Evolutionary conservation across 2,113 vertebrate genomes (phyloP).

Genomic region (Rhabdomys dilectus): DNA sequence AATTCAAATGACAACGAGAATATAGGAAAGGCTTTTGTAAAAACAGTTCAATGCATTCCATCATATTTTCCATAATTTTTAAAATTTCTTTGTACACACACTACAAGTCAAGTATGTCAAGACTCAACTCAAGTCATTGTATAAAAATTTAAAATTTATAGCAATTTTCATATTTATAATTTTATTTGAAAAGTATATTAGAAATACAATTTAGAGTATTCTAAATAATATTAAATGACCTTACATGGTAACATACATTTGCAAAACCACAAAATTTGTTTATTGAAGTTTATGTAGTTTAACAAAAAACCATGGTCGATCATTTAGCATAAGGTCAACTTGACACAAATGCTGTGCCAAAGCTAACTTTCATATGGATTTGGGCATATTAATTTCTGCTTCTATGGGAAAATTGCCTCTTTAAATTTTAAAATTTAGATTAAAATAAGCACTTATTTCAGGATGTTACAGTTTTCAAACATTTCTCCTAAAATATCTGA

Average conservation of each 20-base stretch:
- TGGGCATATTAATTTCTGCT: slow-evolving; percentile 4
- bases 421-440: slow-evolving; percentile 22
- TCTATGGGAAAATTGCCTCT: background rate
- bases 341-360: background rate
- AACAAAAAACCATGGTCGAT: slow-evolving; percentile 30
- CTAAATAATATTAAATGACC: background rate
- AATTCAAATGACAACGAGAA: background rate
- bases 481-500: slow-evolving; percentile 24
- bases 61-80: background rate
- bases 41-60: background rate
- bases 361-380: slow-evolving; percentile 40
- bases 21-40: background rate
- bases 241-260: slow-evolving; percentile 3
- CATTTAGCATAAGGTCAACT: background rate
- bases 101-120: slow-evolving; percentile 25
- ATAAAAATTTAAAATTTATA: slow-evolving; percentile 16
- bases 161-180: background rate
- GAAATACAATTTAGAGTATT: slow-evolving; percentile 9
- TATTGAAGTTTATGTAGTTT: slow-evolving; percentile 5
- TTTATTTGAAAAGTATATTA: slow-evolving; percentile 29
- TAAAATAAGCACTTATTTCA: slow-evolving; percentile 51
- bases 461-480: background rate
- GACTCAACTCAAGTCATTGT: slow-evolving; percentile 3
- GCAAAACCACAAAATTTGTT: background rate
- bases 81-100: slow-evolving; percentile 17